A percentile compares a stretch with the other conserved stretches of the same genome.
Evolutionary conservation across 2,797 vertebrate genomes (phyloP).

Genomic region (Platalea minor): DNA sequence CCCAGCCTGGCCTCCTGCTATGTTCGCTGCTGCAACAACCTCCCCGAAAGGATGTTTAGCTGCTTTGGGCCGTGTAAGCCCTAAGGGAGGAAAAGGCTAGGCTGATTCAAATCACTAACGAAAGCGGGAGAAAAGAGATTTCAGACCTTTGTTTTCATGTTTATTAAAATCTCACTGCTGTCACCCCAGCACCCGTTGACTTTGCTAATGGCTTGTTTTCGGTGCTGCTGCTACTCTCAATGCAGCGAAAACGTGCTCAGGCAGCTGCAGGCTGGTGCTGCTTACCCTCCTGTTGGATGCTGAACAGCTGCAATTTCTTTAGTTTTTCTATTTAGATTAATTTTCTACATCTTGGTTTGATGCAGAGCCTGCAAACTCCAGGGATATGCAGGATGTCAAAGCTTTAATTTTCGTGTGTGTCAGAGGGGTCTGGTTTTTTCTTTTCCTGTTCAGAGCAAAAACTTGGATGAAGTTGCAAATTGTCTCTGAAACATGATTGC

Average conservation of each 20-base stretch:
- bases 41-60: neutral
- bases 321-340: neutral
- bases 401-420: neutral
- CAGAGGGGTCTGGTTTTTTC: neutral
- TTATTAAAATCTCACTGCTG: neutral
- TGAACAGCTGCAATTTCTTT: neutral
- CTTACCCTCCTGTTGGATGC: neutral
- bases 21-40: neutral
- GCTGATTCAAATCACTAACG: constrained; percentile 7
- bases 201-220: neutral
- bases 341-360: neutral
- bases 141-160: constrained; percentile 27
- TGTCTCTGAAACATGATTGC: neutral
- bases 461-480: neutral
- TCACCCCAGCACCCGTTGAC: neutral
- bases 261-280: neutral
- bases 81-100: constrained; percentile 4
- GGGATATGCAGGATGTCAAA: neutral
- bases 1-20: neutral
- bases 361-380: neutral
- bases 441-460: neutral
- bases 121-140: constrained; percentile 36
- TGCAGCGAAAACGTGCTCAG: neutral
- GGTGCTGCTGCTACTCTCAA: neutral
- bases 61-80: neutral